Evolutionary conservation across 2,888 invertebrate species (phyloP).

Genomic region (Acleris cristana): DNA sequence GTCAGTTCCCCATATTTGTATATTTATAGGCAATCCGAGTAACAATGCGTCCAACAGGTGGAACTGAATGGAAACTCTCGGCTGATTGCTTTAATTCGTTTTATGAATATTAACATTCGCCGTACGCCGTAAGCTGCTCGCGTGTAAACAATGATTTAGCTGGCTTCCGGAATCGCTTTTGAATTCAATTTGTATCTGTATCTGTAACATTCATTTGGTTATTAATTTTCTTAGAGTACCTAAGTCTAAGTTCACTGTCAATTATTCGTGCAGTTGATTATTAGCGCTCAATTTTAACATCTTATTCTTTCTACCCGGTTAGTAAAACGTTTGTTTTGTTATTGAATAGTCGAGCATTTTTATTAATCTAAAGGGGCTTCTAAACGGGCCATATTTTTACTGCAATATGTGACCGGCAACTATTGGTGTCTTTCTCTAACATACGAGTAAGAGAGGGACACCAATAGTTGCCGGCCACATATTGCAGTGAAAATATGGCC

Average conservation of each 20-base stretch:
- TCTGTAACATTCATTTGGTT: slow-evolving; percentile 7
- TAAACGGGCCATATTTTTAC: too few species aligned
- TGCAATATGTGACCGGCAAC: too few species aligned
- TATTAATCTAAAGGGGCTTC: too few species aligned
- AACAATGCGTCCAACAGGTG: slow-evolving; percentile 28
- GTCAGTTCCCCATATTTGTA: slow-evolving; percentile 15
- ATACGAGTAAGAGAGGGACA: too few species aligned
- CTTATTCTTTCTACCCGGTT: neutral
- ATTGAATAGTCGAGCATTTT: too few species aligned
- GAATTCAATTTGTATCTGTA: slow-evolving; percentile 15
- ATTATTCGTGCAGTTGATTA: neutral
- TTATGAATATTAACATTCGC: slow-evolving; percentile 28
- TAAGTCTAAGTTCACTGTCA: neutral
- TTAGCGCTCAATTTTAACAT: too few species aligned
- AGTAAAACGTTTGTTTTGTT: neutral
- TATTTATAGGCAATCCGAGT: slow-evolving; percentile 27
- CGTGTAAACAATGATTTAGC: slow-evolving; percentile 14
- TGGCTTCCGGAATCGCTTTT: slow-evolving; percentile 18
- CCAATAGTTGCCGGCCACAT: too few species aligned
- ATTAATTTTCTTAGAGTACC: neutral
- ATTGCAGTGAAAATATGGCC: too few species aligned
- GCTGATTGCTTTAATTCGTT: slow-evolving; percentile 29
- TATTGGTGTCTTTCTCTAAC: too few species aligned
- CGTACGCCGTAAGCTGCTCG: slow-evolving; percentile 10
- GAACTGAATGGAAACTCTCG: slow-evolving; percentile 19